Percentiles rank a stretch among this genome's conserved stretches.
Evolutionary conservation across 2,113 vertebrate species (phyloP).

Genomic region (Hystrix brachyura): DNA sequence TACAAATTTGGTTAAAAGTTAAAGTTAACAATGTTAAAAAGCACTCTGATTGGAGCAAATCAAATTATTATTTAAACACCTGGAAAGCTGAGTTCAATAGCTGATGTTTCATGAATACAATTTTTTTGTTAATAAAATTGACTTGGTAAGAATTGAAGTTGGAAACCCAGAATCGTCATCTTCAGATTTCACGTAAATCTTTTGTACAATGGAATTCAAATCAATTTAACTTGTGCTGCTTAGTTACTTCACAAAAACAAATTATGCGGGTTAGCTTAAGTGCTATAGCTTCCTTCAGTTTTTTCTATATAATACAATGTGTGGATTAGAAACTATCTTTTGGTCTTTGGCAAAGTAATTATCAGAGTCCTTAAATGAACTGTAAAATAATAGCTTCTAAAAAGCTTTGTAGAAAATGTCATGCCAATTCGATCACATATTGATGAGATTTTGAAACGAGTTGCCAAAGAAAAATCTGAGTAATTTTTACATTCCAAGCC

Average conservation of each 20-base stretch:
- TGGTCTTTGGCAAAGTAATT: slow-evolving; percentile 23
- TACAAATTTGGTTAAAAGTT: not conserved
- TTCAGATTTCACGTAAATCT: slow-evolving; percentile 28
- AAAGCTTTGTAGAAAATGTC: not conserved
- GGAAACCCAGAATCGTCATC: not conserved
- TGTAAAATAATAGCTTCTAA: not conserved
- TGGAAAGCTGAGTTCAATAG: not conserved
- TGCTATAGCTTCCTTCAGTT: not conserved
- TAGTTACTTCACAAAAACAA: slow-evolving; percentile 38
- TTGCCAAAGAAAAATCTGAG: not conserved
- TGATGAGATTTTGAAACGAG: not conserved
- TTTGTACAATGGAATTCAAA: not conserved
- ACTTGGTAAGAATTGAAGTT: not conserved
- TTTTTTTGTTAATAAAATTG: slow-evolving; percentile 43
- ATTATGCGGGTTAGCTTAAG: not conserved
- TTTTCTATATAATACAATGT: not conserved
- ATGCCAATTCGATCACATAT: not conserved
- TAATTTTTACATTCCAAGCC: not conserved
- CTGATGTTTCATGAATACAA: not conserved
- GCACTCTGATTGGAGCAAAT: not conserved
- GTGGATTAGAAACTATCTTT: slow-evolving; percentile 45
- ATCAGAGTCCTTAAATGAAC: not conserved
- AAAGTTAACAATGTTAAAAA: not conserved
- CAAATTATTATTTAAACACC: slow-evolving; percentile 7
- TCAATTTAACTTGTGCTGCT: slow-evolving; percentile 29